phyloP scores from a whole-genome alignment of 2,888 invertebrate genomes.

The Philereme transversata region DNA sequence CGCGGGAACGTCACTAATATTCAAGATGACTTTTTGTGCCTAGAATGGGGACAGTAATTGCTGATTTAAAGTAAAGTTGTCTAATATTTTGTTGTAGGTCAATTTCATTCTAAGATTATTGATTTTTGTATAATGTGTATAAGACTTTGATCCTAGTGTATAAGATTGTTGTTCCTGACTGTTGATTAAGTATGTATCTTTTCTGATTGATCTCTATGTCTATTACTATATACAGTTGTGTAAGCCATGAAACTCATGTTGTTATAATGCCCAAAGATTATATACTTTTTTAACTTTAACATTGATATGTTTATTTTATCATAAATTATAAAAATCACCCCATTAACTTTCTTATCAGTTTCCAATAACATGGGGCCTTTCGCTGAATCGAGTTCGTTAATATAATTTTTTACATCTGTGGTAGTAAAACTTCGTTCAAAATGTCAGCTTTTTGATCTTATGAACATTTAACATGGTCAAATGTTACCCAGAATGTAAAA shows the following conservation, averaged over 20 bases:
- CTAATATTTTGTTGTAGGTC: neutral
- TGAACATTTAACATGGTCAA: conserved; percentile 18
- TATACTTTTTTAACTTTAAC: conserved; percentile 13
- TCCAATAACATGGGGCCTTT: conserved; percentile 15
- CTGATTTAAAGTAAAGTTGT: conserved; percentile 6
- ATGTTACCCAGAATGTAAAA: conserved; percentile 16
- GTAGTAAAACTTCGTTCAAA: conserved; percentile 13
- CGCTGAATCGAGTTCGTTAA: conserved; percentile 11
- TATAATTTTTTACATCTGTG: conserved; percentile 20
- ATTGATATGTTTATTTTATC: conserved; percentile 16
- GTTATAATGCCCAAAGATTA: conserved; percentile 18
- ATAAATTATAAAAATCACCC: conserved; percentile 1
- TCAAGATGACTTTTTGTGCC: conserved; percentile 29
- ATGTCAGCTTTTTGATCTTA: conserved; percentile 10
- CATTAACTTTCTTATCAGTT: conserved; percentile 9
- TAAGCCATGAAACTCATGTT: conserved; percentile 16
- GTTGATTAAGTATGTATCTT: conserved; percentile 4
- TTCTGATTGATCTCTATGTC: conserved; percentile 6
- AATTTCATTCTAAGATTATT: conserved; percentile 9
- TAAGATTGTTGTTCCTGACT: conserved; percentile 5
- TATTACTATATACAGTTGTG: conserved; percentile 10
- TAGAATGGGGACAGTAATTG: conserved; percentile 23
- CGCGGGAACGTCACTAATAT: conserved; percentile 28
- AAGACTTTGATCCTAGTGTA: too few species aligned
- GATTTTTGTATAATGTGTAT: conserved; percentile 5